A percentile compares a stretch with the other conserved stretches of the same genome.
Conservation (phyloP, 2,797 vertebrate species). For the Chaenodraco wilsoni region DNA sequence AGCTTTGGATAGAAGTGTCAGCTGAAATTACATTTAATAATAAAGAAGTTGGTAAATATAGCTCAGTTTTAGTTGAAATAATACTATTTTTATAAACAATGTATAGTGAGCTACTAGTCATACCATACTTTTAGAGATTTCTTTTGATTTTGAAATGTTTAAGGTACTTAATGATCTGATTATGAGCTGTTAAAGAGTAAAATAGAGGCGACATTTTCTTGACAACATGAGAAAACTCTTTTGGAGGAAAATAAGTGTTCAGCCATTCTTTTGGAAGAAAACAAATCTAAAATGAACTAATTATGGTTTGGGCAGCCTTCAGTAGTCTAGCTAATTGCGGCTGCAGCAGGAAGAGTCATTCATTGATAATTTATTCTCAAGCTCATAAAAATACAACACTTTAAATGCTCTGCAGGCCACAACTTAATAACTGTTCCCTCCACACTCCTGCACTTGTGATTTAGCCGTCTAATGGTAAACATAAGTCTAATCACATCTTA, state of each 20-base stretch:
- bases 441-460: conserved; percentile 14
- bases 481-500: conserved; percentile 43
- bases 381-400: conserved; percentile 16
- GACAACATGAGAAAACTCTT: not conserved
- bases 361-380: conserved; percentile 27
- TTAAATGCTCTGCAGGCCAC: not conserved
- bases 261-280: not conserved
- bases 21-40: no score
- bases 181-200: not conserved
- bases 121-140: not conserved
- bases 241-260: not conserved
- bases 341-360: conserved; percentile 19
- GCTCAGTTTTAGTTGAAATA: conserved; percentile 1
- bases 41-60: not conserved
- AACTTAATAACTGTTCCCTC: conserved; percentile 21
- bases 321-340: not conserved
- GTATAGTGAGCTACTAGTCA: not conserved
- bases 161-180: not conserved
- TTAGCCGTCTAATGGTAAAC: conserved; percentile 34
- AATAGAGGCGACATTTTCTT: not conserved
- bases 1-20: no score
- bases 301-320: not conserved
- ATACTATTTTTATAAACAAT: not conserved
- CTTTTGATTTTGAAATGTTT: not conserved
- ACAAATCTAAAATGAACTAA: not conserved